Conservation (phyloP, 2,888 invertebrate species). For the Sarcophaga variegata region DNA sequence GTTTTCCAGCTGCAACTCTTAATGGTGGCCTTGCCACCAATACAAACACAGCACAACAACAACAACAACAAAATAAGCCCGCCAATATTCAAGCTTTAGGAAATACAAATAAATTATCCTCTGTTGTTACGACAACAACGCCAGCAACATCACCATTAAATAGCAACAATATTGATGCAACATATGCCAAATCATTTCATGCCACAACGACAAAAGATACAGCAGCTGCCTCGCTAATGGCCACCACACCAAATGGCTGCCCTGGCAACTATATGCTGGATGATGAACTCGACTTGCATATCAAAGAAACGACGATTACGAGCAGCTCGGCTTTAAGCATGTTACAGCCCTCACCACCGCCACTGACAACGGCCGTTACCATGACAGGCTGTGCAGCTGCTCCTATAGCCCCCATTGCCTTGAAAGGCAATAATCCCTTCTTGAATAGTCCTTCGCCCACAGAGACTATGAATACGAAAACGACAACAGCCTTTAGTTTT, state of each 20-base stretch:
- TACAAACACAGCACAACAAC: constrained; percentile 36
- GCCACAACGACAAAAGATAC: constrained; percentile 44
- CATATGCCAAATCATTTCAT: constrained; percentile 63
- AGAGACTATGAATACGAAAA: constrained; percentile 65
- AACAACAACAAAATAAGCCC: constrained; percentile 58
- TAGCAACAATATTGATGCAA: constrained; percentile 51
- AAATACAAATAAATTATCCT: constrained; percentile 64
- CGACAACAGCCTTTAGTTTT: constrained; percentile 59
- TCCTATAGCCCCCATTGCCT: constrained; percentile 80
- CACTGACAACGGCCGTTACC: constrained; percentile 74
- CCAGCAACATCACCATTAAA: not conserved
- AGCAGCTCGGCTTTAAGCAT: constrained; percentile 68
- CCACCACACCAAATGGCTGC: constrained; percentile 64
- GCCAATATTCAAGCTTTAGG: constrained; percentile 48
- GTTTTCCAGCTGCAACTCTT: constrained; percentile 75
- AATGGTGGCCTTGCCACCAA: constrained; percentile 59
- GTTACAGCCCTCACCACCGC: constrained; percentile 75
- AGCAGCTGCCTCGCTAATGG: constrained; percentile 5
- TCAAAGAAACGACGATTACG: constrained; percentile 75
- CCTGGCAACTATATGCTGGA: constrained; percentile 67
- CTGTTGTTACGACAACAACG: constrained; percentile 40
- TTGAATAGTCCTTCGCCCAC: constrained; percentile 79
- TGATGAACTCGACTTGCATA: constrained; percentile 77
- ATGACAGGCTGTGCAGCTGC: constrained; percentile 74
- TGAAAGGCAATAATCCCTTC: constrained; percentile 79